Base-by-base conservation (phyloP, 1,140 invertebrate genomes). In the Zaprionus lachaisei region DNA sequence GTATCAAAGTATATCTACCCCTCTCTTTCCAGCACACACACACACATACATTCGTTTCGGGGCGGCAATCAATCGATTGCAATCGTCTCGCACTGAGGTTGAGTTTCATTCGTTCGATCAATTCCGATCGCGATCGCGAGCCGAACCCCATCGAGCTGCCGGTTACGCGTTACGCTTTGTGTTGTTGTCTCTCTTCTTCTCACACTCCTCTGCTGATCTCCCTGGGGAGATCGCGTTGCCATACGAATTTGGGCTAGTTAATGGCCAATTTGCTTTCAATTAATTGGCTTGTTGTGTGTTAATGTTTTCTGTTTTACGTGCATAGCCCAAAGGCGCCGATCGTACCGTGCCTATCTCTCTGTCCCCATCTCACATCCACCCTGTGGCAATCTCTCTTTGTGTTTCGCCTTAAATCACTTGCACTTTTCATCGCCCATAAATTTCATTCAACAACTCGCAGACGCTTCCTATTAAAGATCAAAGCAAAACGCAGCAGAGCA, bases 191-290 rank as follows among this genome's bases (percentile, higher is more conserved):
- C 58, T 57, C 41, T 49, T 2, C 37, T 28, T 5, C 28, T 37
- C 31, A 24, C 31, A n/a, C 9, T 44, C 14, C 54, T 56, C 24
- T 44, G 34, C 34, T 26, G 56, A 15, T 56, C 51, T 67, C 55
- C 49, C 65, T 58, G 41, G 41, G 54, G 68, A 47, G 41, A 69
- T 73, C 75, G 72, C 41, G 71, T 71, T 69, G 69, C 60, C 58
- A 65, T 67, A 51, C 20, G 20, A 51, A 51, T 79, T 86, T 77
- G 70, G 72, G 74, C 65, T 80, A 80, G 65, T 84, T 87, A 83
- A 89, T 89, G 71, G 85, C 28, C 84, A 87, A 89, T 87, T 87
- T 89, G 84, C 80, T 90, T 87, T 87, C 84, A 87, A 89, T 87
- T 87, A 87, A 87, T 89, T 89, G 84, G 84, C 83, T 83, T 81